Base-by-base conservation (phyloP, 2,113 vertebrate genomes). In the Planiliza haematocheilus region DNA sequence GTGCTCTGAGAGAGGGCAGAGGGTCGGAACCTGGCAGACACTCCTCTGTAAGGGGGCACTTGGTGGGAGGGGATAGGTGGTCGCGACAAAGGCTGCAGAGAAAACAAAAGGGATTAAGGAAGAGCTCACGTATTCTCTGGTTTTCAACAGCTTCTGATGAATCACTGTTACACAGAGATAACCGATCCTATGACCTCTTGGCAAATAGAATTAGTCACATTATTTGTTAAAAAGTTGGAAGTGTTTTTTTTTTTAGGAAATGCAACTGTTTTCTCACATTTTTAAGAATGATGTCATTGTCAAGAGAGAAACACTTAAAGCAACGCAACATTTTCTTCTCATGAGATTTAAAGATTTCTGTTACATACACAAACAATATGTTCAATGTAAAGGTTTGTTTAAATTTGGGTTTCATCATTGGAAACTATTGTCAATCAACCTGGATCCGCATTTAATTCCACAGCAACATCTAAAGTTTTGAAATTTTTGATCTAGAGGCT, bases 1-100 rank as follows among this genome's bases (percentile, higher is more conserved):
- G 96, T 99, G 88, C 97, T 99, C 85, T 97, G 98, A 55, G 98
- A 99, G 48, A 99, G 93, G 51, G 93, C 77, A 60, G 95, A 93
- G 0, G 98, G 97, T 3, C 95, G 95, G 70, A 96, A 93, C 39
- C 97, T 93, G 86, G 96, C 96, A 0, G 97, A 98, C 56, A 98
- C 95, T 0, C 94, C 97, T 85, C 93, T 95, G 88, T 99, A 98
- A 18, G 97, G 97, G 37, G 97, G 96, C 7, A 98, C 97, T 59
- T 96, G 94, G 79, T 97, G 96, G 6, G 96, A 95, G 10, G 97
- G 97, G 74, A 97, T 84, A 0, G 98, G 97, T 0, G 97, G 98
- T 37, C 96, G 93, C 2, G 92, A 18, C 74, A 93, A 85, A 2
- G 94, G 93, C 97, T 99, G 68, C 57, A 41, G 39, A 34, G 53